Evolutionary conservation across 2,888 invertebrate species (phyloP), one percentile per base, ranked within the genome.

Genomic region (Oxytorus armatus): DNA sequence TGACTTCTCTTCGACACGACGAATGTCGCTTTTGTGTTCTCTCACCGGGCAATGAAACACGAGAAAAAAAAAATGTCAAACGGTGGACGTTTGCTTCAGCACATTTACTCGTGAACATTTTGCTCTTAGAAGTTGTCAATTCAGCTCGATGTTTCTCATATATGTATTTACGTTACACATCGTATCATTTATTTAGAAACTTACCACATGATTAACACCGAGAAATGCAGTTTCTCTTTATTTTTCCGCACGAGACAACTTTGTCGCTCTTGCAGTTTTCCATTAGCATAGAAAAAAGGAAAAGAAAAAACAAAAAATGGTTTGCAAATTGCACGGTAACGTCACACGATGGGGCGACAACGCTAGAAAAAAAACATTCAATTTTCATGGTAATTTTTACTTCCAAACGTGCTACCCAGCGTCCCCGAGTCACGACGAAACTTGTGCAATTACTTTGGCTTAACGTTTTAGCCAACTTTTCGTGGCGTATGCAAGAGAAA

Each of bases 401-500:
- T 70, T 70, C 80, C 68, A 72, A 81, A 79, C 77, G 74, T 79
- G 73, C 70, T 49, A 66, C 76, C 68, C 61, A 25, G 70, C 69
- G 42, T 11, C 42, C 65, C 75, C 74, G 69, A 69, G 73, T 76
- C 69, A n/a, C 73, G 66, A 74, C 80, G 63, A 81, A 83, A 83
- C 82, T 83, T 83, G 68, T 36, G 68, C 82, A 82, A 83, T 83
- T 83, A 83, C 82, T 83, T 83, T 78, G 76, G 82, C 83, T 83
- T 66, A 79, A 83, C 78, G 83, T 81, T 83, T 81, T 81, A 39
- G 59, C 77, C 74, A 80, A 80, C 78, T 83, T 82, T 83, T 79
- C 79, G 74, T 70, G 44, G 74, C 55, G 69, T 44, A 73, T 69
- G 76, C 59, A n/a, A n/a, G 44, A 14, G 16, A 42, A 49, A 47